Base-by-base conservation (phyloP, 2,888 invertebrate genomes). In the Lingula anatina region DNA sequence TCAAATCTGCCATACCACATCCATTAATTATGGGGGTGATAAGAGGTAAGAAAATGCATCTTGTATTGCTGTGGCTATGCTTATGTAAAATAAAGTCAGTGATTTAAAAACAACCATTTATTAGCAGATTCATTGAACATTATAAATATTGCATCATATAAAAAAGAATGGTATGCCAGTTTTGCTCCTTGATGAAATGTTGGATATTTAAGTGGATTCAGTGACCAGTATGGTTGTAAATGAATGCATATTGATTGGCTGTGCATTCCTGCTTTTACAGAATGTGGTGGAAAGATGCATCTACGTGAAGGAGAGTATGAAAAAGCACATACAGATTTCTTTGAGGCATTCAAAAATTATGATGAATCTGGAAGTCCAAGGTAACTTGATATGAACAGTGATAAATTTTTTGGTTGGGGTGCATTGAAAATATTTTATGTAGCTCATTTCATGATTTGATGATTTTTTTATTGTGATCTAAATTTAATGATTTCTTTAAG, bases 241-340 rank as follows among this genome's bases (percentile, higher is more conserved):
- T n/a, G n/a, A n/a, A n/a, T n/a, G n/a, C n/a, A n/a, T n/a, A n/a
- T n/a, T n/a, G n/a, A n/a, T n/a, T n/a, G n/a, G n/a, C 23, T 41
- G 9, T 31, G 31, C 15, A 9, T 9, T 31, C 26, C 50, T 26
- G 1, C n/a, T 26, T 28, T 53, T 50, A 43, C 57, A 86, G 97
- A 99, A 80, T 99, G 97, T 78, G 99, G 97, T 4, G 99, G 99
- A 0, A 99, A 99, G 79, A 99, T 99, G 99, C 97, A 99, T 79
- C 81, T 99, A 41, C 84, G 97, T 23, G 97, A 99, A 80, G 95
- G 94, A 3, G 96, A 97, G 79, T 99, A 96, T 76, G 96, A 96
- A 75, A 90, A 94, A 75, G 97, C 99, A 1, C 97, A 99, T 78
- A 97, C 96, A 7, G 97, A 99, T 77, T 99, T 99, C 79, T 99